Evolutionary conservation across 1,140 invertebrate species (phyloP), one percentile per base, ranked within the genome.

Genomic region (Drosophila dunni): DNA sequence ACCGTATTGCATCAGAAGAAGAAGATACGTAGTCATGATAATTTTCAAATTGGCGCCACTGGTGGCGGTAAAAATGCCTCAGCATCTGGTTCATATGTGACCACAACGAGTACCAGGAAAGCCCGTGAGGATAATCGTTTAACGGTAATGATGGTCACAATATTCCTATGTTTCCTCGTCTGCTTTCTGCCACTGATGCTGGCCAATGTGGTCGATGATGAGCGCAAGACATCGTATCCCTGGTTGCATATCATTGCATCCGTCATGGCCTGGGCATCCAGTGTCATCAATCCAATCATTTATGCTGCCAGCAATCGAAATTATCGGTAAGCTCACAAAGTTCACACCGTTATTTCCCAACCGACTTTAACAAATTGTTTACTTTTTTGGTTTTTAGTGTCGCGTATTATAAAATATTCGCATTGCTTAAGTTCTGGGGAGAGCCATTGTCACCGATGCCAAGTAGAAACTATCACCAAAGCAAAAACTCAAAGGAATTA

Each of bases 131-230:
- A 97, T 84, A 95, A 95, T 13, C 94, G 96, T 33, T 93, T 98
- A 13, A 97, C 97, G 1, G 95, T 95, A 66, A 94, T 97, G 74
- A 97, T 98, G 96, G 93, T 97, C 38, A 95, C 95, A 9, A 98
- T 98, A 81, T 98, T 98, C 91, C 93, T 96, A 10, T 96, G 96
- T 81, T 98, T 97, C 92, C 92, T 97, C 1, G 92, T 96, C 20
- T 97, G 96, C 83, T 98, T 97, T 92, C 93, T 97, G 58, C 97
- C 97, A 0, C 93, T 97, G 40, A 97, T 97, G 95, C 93, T 97
- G 51, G 96, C 96, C 78, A 98, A 97, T 92, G 96, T 97, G 10
- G 94, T 96, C 44, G 96, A 97, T 90, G 96, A 97, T 80, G 94
- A 92, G 46, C 75, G 90, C 5, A 91, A 95, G 24, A 94, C 95